Conservation (phyloP, 1,140 invertebrate genomes). For the Pogonomyrmex californicus region DNA sequence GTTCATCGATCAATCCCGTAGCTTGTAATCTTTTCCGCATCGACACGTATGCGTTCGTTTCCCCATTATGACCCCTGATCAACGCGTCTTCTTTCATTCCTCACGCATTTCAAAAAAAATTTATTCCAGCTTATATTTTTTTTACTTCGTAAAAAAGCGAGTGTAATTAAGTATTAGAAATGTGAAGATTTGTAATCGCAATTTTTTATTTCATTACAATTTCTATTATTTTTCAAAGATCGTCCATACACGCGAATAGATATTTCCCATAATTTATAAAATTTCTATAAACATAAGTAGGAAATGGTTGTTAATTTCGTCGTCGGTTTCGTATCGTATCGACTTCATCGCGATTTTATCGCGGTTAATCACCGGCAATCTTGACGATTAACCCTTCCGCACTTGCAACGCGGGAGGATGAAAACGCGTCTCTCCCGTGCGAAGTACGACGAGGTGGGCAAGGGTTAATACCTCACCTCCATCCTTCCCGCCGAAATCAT, state of each 20-base stretch:
- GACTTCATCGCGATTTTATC: constrained; percentile 46
- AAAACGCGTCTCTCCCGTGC: constrained; percentile 39
- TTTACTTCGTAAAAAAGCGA: background rate
- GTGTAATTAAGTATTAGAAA: background rate
- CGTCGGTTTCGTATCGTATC: constrained; percentile 13
- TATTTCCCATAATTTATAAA: background rate
- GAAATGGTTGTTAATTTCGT: constrained; percentile 46
- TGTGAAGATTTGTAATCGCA: background rate
- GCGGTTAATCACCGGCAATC: constrained; percentile 54
- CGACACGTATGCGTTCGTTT: constrained; percentile 15
- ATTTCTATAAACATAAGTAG: constrained; percentile 7
- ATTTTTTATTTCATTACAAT: background rate
- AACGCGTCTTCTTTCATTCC: background rate
- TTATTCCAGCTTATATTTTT: background rate
- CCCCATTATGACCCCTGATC: background rate
- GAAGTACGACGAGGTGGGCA: constrained; percentile 25
- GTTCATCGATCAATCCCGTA: constrained; percentile 48
- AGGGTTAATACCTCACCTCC: constrained; percentile 53
- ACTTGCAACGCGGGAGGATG: constrained; percentile 42
- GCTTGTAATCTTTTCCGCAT: constrained; percentile 35
- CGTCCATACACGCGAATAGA: too few relatives aligned
- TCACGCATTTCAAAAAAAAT: background rate
- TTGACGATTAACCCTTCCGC: constrained; percentile 53
- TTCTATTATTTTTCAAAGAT: background rate
- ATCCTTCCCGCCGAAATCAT: constrained; percentile 53